These are phyloP conservation scores for Aphis craccivora DNA, from an alignment of 1,140 invertebrate species.

Conservation along the genomic window DNA sequence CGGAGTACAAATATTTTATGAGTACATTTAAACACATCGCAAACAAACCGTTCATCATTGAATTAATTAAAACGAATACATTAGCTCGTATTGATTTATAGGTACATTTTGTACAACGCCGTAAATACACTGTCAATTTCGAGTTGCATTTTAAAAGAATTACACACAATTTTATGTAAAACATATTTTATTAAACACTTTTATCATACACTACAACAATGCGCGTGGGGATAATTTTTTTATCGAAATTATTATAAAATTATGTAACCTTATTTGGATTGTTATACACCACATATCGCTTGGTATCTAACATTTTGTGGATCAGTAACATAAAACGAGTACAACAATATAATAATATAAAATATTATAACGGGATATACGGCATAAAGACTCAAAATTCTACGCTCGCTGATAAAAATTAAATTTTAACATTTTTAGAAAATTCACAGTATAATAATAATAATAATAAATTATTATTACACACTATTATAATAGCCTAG, in stretches of 20 bases:
- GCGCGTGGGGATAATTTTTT: neutral
- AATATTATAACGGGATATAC: neutral
- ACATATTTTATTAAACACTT: neutral
- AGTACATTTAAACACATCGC: neutral
- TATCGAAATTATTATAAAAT: neutral
- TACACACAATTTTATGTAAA: neutral
- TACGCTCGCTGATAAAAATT: neutral
- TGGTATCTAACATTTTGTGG: neutral
- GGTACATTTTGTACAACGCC: neutral
- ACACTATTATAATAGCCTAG: neutral
- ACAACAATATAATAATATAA: neutral
- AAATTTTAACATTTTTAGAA: neutral
- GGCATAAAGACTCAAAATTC: neutral
- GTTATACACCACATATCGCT: neutral
- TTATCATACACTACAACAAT: neutral
- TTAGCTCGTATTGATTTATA: neutral
- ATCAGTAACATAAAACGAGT: neutral
- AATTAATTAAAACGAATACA: neutral
- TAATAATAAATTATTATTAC: neutral
- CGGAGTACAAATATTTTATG: neutral
- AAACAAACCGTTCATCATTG: neutral
- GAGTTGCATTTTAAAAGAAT: neutral
- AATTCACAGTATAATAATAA: neutral
- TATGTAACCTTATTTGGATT: neutral
- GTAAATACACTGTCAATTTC: neutral